These are phyloP conservation scores for Strix uralensis DNA, from an alignment of 2,113 vertebrate species.

Conservation along the genomic window DNA sequence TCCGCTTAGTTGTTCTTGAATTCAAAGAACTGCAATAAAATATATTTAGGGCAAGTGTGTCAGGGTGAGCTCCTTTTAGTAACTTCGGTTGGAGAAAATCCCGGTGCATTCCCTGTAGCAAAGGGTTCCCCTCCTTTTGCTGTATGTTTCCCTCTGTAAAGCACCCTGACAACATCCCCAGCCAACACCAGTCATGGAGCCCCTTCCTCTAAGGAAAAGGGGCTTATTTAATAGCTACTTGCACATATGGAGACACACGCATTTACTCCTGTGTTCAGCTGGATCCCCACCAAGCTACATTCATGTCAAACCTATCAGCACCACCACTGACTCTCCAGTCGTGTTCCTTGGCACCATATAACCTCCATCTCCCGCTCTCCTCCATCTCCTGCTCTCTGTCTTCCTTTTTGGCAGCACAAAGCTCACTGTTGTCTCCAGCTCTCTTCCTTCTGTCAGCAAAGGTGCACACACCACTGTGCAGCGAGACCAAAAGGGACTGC, in stretches of 20 bases:
- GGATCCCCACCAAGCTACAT: neutral
- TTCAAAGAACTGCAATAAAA: neutral
- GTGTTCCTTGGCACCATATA: neutral
- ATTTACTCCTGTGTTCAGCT: neutral
- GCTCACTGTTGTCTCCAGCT: neutral
- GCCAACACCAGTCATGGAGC: neutral
- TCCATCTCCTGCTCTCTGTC: neutral
- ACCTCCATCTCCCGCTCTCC: neutral
- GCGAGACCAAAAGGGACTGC: neutral
- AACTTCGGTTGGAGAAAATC: neutral
- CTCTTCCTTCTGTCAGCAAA: neutral
- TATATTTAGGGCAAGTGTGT: rapidly evolving
- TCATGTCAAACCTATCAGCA: neutral
- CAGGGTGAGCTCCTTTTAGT: neutral
- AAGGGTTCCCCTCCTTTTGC: neutral
- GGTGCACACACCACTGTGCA: neutral
- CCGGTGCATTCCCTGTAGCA: rapidly evolving
- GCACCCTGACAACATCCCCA: neutral
- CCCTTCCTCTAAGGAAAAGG: neutral
- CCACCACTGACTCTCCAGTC: neutral
- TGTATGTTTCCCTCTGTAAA: neutral
- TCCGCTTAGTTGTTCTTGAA: neutral
- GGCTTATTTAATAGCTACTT: neutral
- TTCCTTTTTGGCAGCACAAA: neutral
- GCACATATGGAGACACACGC: rapidly evolving